phyloP scores from a whole-genome alignment of 37 sponge, comb jelly and placozoan species.

The Agelas oroides region DNA sequence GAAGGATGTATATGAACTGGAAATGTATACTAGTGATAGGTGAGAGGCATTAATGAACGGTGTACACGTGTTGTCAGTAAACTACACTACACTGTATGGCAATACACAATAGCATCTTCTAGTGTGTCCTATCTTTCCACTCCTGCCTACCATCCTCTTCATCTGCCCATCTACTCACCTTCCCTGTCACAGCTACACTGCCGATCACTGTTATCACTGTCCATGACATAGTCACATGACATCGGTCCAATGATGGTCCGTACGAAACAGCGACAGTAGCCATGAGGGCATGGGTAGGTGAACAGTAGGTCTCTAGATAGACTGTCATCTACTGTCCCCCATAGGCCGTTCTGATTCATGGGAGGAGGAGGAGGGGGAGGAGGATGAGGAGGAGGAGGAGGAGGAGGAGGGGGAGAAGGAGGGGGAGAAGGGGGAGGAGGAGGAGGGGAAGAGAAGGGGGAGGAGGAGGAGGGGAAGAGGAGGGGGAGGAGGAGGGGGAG shows the following conservation, averaged over 20 bases:
- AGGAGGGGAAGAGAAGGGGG: background rate
- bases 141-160: no score
- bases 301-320: constrained; percentile 10
- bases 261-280: constrained; percentile 50
- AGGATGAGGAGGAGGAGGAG: background rate
- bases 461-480: no score
- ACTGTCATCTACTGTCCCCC: constrained; percentile 24
- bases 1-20: background rate
- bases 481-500: no score
- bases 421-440: background rate
- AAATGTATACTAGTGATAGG: no score
- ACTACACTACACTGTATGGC: no score
- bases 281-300: constrained; percentile 48
- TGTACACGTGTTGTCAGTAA: no score
- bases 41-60: no score
- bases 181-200: constrained; percentile 48
- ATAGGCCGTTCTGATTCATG: constrained; percentile 2
- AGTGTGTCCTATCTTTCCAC: no score
- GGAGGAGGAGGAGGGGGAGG: background rate
- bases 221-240: constrained; percentile 29
- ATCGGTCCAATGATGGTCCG: background rate
- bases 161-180: background rate
- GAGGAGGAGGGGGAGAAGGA: background rate
- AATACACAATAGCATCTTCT: no score
- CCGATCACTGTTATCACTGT: background rate